Evolutionary conservation across 2,113 vertebrate species (phyloP).

Genomic region (Tonatia bakeri): DNA sequence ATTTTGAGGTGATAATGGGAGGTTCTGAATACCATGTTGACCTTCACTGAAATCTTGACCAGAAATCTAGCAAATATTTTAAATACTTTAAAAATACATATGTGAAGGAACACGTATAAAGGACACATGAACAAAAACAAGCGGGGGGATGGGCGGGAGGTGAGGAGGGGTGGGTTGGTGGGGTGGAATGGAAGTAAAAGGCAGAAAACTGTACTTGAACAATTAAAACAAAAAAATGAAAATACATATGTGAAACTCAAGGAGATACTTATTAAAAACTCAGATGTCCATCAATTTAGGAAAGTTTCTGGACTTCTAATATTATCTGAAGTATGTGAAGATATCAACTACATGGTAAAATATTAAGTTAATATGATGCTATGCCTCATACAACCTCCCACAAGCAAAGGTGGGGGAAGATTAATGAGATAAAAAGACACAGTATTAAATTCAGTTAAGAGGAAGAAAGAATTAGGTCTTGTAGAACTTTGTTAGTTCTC

Average conservation of each 20-base stretch:
- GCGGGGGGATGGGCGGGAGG: too few relatives aligned
- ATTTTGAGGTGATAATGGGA: background rate
- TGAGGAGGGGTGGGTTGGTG: too few relatives aligned
- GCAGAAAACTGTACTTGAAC: too few relatives aligned
- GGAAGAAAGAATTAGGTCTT: fast-evolving
- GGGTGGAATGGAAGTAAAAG: too few relatives aligned
- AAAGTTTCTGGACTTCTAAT: background rate
- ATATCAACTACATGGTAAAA: background rate
- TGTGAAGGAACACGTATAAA: background rate
- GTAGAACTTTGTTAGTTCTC: background rate
- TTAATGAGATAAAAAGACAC: background rate
- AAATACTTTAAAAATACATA: background rate
- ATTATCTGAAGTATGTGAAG: background rate
- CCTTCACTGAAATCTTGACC: background rate
- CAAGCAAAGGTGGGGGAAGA: background rate
- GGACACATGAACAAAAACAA: too few relatives aligned
- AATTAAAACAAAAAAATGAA: too few relatives aligned
- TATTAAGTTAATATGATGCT: background rate
- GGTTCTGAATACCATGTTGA: background rate
- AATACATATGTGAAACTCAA: background rate
- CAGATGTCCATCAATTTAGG: background rate
- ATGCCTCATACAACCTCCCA: background rate
- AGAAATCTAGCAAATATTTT: background rate
- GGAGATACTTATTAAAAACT: background rate
- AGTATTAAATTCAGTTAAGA: background rate